Evolutionary conservation across 1,140 invertebrate species (phyloP).

Genomic region (Planococcus citri): DNA sequence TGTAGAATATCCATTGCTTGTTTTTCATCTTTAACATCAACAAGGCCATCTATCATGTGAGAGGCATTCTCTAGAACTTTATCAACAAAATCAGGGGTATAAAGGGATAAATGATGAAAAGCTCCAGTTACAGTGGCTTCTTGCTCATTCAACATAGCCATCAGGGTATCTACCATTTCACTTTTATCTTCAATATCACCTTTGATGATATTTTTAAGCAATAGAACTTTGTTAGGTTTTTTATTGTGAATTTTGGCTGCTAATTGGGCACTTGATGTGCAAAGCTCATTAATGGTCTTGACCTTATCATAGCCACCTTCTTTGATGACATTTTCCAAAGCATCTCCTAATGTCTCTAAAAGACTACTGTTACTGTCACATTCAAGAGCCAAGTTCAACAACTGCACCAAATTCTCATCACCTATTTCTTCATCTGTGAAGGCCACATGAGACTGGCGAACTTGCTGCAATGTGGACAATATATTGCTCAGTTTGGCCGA

Average conservation of each 20-base stretch:
- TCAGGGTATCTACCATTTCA: conserved; percentile 24
- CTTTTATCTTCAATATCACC: conserved; percentile 20
- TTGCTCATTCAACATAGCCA: conserved; percentile 25
- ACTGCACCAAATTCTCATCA: background rate
- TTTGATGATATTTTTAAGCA: conserved; percentile 13
- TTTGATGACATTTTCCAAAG: background rate
- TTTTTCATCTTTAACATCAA: conserved; percentile 39
- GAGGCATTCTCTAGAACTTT: conserved; percentile 30
- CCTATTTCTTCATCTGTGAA: background rate
- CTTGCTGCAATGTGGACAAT: background rate
- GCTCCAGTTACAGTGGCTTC: conserved; percentile 23
- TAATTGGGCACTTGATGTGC: background rate
- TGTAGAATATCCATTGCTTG: conserved; percentile 47
- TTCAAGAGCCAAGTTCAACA: background rate
- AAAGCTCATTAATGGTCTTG: background rate
- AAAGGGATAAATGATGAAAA: conserved; percentile 33
- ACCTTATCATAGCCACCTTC: background rate
- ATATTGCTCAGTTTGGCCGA: background rate
- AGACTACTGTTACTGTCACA: background rate
- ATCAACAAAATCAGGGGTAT: conserved; percentile 31
- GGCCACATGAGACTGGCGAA: background rate
- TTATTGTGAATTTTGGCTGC: background rate
- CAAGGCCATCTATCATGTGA: conserved; percentile 29
- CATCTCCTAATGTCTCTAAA: background rate
- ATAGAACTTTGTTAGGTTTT: background rate